Conservation (phyloP, 2,888 invertebrate species). For the Theretra japonica region DNA sequence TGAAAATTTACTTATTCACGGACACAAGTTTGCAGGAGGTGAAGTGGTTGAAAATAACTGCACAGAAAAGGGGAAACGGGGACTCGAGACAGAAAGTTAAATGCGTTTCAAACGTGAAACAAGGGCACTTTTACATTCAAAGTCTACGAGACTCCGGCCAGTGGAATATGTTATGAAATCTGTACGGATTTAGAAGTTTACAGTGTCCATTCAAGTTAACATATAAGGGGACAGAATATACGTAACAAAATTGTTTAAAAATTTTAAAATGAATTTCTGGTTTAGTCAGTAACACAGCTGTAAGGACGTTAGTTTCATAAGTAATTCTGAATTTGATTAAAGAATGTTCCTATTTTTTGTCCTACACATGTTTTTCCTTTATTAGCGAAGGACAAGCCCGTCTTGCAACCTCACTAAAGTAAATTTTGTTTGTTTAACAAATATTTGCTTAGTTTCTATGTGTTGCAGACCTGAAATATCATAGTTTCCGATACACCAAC, state of each 20-base stretch:
- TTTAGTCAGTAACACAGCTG: not conserved
- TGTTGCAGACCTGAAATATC: too few species aligned
- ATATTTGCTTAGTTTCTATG: too few species aligned
- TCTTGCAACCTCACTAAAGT: too few species aligned
- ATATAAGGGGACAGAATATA: too few species aligned
- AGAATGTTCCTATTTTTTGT: too few species aligned
- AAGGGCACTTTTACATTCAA: slow-evolving; percentile 9
- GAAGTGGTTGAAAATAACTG: slow-evolving; percentile 18
- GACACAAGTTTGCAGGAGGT: not conserved
- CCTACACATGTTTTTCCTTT: too few species aligned
- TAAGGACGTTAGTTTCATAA: not conserved
- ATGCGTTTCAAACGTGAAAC: slow-evolving; percentile 19
- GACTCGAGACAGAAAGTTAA: slow-evolving; percentile 24
- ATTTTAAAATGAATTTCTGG: too few species aligned
- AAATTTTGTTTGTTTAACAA: too few species aligned
- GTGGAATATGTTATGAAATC: not conserved
- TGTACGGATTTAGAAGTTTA: not conserved
- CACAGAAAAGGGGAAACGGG: slow-evolving; percentile 9
- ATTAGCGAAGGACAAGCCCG: too few species aligned
- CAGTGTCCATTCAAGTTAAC: not conserved
- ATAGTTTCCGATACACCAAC: too few species aligned
- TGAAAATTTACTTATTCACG: slow-evolving; percentile 17
- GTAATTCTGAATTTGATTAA: too few species aligned
- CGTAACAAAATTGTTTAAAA: not conserved
- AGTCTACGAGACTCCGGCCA: not conserved